Base-by-base conservation (phyloP, 2,888 invertebrate genomes). In the Flabesymbios commensalis region DNA sequence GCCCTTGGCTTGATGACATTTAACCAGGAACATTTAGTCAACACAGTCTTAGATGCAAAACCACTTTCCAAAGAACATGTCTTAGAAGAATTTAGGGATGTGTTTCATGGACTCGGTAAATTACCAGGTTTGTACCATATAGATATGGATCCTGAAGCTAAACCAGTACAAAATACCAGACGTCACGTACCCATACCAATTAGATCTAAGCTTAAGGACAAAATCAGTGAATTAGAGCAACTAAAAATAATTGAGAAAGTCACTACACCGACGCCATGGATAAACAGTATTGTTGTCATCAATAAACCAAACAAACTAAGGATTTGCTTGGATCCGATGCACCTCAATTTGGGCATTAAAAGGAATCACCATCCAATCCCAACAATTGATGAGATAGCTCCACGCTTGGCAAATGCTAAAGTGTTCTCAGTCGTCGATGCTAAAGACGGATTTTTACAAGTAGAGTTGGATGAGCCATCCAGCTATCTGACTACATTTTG, bases 401-500 rank as follows among this genome's bases (percentile, higher is more conserved):
- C 68, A 22, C 57, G 68, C 2, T 31, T 68, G 7, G 3, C 42
- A 0, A 61, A 59, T 26, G 70, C 68, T 1, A 66, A 71, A 48
- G 61, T 69, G 10, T 71, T 69, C 45, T 60, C 53, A 28, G 57
- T 61, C 7, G n/a, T 63, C 1, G 69, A 71, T 43, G 62, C 61
- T 1, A 60, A 58, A 32, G 55, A 65, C 32, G 68, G 68, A 17
- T 71, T 61, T 29, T 68, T 64, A 63, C 67, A 72, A 28, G 59
- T 72, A 2, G 31, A 58, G 28, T 49, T 72, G 1, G 65, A 71
- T 47, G 59, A 71, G 4, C 56, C 59, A 47, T 65, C 59, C 17
- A 64, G 63, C 7, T 54, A 42, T 31, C 56, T 71, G 19, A 71
- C 69, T 19, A 70, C 70, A 3, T 71, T 70, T 43, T 52, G 57